Evolutionary conservation across 2,113 vertebrate genomes (phyloP).

Genomic region (Diphyllodes magnificus): DNA sequence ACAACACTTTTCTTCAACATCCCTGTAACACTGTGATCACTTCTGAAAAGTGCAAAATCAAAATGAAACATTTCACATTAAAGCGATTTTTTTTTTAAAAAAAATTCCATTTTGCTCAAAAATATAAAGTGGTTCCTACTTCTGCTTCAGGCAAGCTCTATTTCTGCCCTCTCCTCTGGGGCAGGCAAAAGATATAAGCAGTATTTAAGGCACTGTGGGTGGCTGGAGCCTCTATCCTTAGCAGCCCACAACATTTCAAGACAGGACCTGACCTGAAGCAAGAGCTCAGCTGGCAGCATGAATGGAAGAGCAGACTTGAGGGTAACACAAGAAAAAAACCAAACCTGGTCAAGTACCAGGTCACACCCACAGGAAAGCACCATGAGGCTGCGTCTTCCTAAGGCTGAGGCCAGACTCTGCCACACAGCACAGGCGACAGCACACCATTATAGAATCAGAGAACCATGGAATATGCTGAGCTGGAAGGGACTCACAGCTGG

Average conservation of each 20-base stretch:
- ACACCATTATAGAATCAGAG: not conserved
- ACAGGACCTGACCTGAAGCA: not conserved
- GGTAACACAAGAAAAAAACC: not conserved
- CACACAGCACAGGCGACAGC: not conserved
- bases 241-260: not conserved
- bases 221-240: not conserved
- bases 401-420: not conserved
- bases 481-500: not conserved
- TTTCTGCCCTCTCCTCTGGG: not conserved
- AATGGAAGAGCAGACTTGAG: not conserved
- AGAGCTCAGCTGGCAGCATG: not conserved
- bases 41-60: not conserved
- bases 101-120: not conserved
- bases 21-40: not conserved
- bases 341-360: not conserved
- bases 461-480: not conserved
- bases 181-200: not conserved
- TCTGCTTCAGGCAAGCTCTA: not conserved
- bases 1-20: not conserved
- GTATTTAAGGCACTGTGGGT: not conserved
- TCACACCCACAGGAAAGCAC: not conserved
- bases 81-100: not conserved
- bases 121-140: not conserved
- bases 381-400: not conserved
- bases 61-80: not conserved